Conservation (phyloP, 1,140 invertebrate genomes). For the Chionoecetes opilio region DNA sequence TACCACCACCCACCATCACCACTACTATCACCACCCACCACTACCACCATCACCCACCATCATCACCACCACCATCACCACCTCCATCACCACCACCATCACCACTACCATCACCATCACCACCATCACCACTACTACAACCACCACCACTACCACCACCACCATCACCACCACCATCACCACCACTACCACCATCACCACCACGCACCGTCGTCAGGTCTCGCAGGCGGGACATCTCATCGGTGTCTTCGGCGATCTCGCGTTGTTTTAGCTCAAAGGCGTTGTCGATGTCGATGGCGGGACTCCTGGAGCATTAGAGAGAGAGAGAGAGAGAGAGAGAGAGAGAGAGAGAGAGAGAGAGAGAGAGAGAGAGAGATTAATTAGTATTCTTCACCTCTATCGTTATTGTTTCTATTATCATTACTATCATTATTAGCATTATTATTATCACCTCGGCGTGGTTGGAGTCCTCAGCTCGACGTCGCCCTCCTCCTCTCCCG, state of each 20-base stretch:
- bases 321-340: neutral
- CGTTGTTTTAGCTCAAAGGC: conserved; percentile 69
- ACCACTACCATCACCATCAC: neutral
- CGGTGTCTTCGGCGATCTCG: conserved; percentile 64
- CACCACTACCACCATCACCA: neutral
- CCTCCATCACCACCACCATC: neutral
- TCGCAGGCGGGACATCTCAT: conserved; percentile 69
- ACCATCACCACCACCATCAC: neutral
- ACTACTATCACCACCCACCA: neutral
- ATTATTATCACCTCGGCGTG: conserved; percentile 40
- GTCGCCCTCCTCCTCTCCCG: conserved; percentile 35
- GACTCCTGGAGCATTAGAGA: too few relatives aligned
- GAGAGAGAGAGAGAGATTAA: neutral
- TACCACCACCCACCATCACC: neutral
- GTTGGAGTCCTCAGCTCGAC: conserved; percentile 38
- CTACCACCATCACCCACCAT: neutral
- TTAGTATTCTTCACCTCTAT: conserved; percentile 32
- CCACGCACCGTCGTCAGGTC: conserved; percentile 67
- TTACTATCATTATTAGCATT: conserved; percentile 43
- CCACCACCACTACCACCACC: neutral
- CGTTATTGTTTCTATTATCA: conserved; percentile 46
- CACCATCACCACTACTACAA: neutral
- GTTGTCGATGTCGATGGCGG: conserved; percentile 74
- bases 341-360: neutral
- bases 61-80: neutral